These are phyloP conservation scores for Gymnocheta viridis DNA, from an alignment of 2,888 invertebrate species.

Conservation along the genomic window DNA sequence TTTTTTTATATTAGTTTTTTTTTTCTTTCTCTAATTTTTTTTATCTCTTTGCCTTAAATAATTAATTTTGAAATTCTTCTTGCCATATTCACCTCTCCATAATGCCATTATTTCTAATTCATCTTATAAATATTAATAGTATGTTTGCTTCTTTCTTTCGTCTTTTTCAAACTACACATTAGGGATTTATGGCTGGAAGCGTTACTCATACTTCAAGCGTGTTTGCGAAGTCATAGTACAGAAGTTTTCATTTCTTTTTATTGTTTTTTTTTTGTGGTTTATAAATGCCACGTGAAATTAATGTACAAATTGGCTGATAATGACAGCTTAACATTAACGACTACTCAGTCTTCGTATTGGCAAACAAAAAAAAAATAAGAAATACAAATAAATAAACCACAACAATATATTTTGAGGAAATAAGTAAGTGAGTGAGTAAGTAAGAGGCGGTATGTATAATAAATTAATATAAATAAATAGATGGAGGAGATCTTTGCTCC, in stretches of 20 bases:
- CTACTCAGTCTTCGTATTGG: constrained; percentile 30
- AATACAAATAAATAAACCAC: constrained; percentile 1
- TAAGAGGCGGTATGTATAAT: constrained; percentile 20
- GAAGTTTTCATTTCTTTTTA: background rate
- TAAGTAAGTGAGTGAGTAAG: background rate
- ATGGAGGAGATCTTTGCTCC: constrained; percentile 4
- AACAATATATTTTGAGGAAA: constrained; percentile 26
- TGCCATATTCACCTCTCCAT: background rate
- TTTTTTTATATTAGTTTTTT: background rate
- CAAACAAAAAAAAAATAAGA: background rate
- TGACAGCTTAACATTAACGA: constrained; percentile 69
- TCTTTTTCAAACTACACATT: constrained; percentile 40
- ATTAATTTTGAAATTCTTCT: background rate
- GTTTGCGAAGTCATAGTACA: background rate
- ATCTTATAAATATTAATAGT: constrained; percentile 56
- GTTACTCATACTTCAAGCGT: constrained; percentile 17
- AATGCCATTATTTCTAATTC: constrained; percentile 40
- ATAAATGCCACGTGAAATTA: constrained; percentile 59
- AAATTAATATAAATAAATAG: constrained; percentile 37
- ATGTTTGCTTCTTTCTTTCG: background rate
- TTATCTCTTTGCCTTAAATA: background rate
- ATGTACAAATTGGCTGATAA: constrained; percentile 68
- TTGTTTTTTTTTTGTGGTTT: constrained; percentile 32
- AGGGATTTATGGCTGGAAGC: constrained; percentile 49
- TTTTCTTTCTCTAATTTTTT: background rate